A percentile compares a stretch with the other conserved stretches of the same genome.
These are phyloP conservation scores for Tyto alba DNA, from an alignment of 2,113 vertebrate genomes.

Conservation along the genomic window DNA sequence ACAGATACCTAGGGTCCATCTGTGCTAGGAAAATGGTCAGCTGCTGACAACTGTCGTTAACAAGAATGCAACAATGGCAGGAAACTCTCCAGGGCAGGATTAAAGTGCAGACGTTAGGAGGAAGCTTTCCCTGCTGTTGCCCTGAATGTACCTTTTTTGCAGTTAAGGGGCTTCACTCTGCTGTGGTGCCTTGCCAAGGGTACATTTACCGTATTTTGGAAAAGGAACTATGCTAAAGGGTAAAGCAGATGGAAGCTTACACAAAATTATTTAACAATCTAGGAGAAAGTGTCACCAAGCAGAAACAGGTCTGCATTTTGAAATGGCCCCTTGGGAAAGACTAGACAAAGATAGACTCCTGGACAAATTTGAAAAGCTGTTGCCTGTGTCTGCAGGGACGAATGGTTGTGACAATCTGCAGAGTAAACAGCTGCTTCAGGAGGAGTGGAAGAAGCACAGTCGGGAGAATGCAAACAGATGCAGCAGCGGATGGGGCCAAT, in stretches of 20 bases:
- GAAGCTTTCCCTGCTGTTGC: background rate
- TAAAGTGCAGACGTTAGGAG: background rate
- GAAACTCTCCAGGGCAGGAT: background rate
- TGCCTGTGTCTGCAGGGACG: background rate
- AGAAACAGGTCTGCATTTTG: background rate
- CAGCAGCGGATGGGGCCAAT: background rate
- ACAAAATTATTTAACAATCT: background rate
- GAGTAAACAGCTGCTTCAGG: background rate
- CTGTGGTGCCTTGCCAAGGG: background rate
- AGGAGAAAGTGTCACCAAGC: background rate
- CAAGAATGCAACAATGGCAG: background rate
- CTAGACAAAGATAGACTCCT: background rate
- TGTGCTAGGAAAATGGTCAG: slow-evolving; percentile 5
- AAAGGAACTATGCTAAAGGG: background rate
- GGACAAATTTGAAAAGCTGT: background rate
- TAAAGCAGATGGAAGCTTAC: background rate
- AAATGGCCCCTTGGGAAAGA: background rate
- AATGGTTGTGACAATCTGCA: background rate
- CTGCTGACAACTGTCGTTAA: background rate
- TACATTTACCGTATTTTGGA: background rate
- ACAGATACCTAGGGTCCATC: background rate
- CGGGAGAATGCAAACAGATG: background rate
- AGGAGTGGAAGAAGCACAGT: background rate
- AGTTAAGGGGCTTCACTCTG: background rate
- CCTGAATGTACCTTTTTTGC: background rate